These are phyloP conservation scores for Aleiodes leptofemur DNA, from an alignment of 2,888 invertebrate genomes.

Conservation along the genomic window DNA sequence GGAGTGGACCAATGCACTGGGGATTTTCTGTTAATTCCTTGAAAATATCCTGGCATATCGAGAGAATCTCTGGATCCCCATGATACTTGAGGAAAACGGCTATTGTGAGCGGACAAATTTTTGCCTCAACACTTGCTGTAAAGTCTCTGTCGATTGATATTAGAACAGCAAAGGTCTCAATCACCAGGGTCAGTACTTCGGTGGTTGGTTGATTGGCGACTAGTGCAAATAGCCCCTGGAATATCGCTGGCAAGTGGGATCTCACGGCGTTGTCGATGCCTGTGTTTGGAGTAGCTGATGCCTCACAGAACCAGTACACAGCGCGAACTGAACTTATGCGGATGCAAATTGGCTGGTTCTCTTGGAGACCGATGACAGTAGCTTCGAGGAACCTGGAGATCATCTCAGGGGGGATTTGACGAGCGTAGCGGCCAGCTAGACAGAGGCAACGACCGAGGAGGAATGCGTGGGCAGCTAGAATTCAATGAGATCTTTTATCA, in stretches of 20 bases:
- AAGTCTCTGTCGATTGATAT: conserved; percentile 79
- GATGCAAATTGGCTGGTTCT: conserved; percentile 76
- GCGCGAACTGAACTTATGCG: conserved; percentile 77
- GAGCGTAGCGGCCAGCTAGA: conserved; percentile 77
- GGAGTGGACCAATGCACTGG: conserved; percentile 78
- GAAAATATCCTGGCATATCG: conserved; percentile 81
- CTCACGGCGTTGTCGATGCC: conserved; percentile 63
- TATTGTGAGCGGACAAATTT: conserved; percentile 81
- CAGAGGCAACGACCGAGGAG: conserved; percentile 78
- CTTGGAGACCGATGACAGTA: conserved; percentile 77
- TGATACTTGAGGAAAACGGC: conserved; percentile 83
- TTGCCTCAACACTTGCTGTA: conserved; percentile 79
- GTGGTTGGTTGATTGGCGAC: conserved; percentile 65
- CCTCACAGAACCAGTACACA: conserved; percentile 76
- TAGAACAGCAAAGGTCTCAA: conserved; percentile 69
- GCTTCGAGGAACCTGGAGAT: conserved; percentile 76
- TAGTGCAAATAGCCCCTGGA: conserved; percentile 69
- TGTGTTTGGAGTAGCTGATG: conserved; percentile 59
- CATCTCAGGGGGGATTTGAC: conserved; percentile 76
- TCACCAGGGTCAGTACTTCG: conserved; percentile 67
- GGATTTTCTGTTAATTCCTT: conserved; percentile 80
- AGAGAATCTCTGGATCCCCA: conserved; percentile 80
- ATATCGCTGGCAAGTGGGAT: conserved; percentile 68
- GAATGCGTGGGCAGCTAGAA: conserved; percentile 75
- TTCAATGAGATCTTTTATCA: not conserved